Percentiles rank a stretch among this genome's conserved stretches.
phyloP scores from a whole-genome alignment of 2,888 invertebrate genomes.

The Caenorhabditis sulstoni region DNA sequence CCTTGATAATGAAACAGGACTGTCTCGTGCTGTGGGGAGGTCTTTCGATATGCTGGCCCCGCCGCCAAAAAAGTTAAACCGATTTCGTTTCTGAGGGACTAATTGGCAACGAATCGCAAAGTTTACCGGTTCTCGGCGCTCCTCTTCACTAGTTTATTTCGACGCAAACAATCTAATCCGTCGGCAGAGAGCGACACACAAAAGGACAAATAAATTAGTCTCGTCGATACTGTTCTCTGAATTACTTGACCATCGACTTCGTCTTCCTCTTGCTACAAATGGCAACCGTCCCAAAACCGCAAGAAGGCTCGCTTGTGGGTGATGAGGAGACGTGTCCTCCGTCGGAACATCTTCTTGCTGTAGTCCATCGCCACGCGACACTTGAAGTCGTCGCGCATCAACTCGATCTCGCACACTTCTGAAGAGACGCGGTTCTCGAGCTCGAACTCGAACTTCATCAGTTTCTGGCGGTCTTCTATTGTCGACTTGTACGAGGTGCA shows the following conservation, averaged over 20 bases:
- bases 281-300: slow-evolving; percentile 54
- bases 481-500: slow-evolving; percentile 59
- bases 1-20: not conserved
- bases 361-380: slow-evolving; percentile 63
- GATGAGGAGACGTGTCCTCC: slow-evolving; percentile 53
- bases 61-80: not conserved
- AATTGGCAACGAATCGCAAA: slow-evolving; percentile 24
- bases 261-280: slow-evolving; percentile 24
- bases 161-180: slow-evolving; percentile 20
- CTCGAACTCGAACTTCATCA: slow-evolving; percentile 60
- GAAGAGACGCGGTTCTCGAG: slow-evolving; percentile 52
- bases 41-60: not conserved
- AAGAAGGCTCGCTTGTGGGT: slow-evolving; percentile 55
- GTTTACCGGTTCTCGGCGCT: slow-evolving; percentile 16
- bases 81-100: slow-evolving; percentile 17
- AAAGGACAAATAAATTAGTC: slow-evolving; percentile 16
- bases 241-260: not conserved
- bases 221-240: slow-evolving; percentile 26
- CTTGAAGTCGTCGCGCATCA: slow-evolving; percentile 55
- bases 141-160: slow-evolving; percentile 38
- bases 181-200: slow-evolving; percentile 4
- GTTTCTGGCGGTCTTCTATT: slow-evolving; percentile 51
- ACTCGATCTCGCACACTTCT: slow-evolving; percentile 52
- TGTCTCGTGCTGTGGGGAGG: not conserved
- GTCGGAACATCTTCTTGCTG: slow-evolving; percentile 58